These are phyloP conservation scores for Idaea aversata DNA, from an alignment of 2,888 invertebrate species.

Conservation along the genomic window DNA sequence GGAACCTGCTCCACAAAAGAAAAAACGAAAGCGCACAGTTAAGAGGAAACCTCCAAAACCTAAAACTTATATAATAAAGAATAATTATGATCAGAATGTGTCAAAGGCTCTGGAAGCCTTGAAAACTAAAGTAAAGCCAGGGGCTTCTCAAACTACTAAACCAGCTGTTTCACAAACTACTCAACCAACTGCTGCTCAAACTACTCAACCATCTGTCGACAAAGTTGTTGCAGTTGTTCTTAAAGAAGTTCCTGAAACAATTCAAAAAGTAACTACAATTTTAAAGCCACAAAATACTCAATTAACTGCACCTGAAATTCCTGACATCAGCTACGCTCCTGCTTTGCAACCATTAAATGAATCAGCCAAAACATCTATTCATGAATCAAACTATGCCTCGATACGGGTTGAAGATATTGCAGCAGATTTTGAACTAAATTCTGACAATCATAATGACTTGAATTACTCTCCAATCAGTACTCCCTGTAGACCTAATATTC, in stretches of 20 bases:
- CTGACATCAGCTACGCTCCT: constrained; percentile 11
- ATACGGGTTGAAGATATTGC: constrained; percentile 65
- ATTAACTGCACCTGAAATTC: not conserved
- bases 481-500: constrained; percentile 36
- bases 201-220: not conserved
- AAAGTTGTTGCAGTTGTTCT: not conserved
- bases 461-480: constrained; percentile 68
- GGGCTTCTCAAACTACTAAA: constrained; percentile 16
- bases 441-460: constrained; percentile 43
- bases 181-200: too few relatives aligned
- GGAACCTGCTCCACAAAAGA: constrained; percentile 65
- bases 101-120: constrained; percentile 57
- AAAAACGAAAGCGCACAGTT: constrained; percentile 54
- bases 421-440: constrained; percentile 53
- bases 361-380: constrained; percentile 19
- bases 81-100: constrained; percentile 63
- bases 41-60: constrained; percentile 52
- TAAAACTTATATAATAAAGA: constrained; percentile 46
- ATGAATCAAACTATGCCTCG: constrained; percentile 46
- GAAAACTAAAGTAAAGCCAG: constrained; percentile 42
- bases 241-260: not conserved
- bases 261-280: not conserved
- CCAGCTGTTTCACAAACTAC: constrained; percentile 9
- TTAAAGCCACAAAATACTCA: not conserved
- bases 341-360: constrained; percentile 17